phyloP scores from a whole-genome alignment of 2,797 vertebrate genomes.

The Phaenicophaeus curvirostris region DNA sequence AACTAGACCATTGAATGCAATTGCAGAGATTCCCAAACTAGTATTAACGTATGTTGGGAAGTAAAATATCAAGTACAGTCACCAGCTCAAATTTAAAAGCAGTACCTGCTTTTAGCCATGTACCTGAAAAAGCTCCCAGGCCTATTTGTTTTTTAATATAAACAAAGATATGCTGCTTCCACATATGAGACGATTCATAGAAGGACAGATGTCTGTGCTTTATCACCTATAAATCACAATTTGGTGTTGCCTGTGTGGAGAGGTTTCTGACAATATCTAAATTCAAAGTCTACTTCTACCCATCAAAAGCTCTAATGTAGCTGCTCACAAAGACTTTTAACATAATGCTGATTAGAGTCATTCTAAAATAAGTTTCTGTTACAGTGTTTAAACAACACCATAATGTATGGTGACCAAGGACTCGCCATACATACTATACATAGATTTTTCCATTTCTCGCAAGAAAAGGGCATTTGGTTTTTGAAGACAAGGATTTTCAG shows the following conservation, averaged over 20 bases:
- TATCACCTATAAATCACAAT: neutral
- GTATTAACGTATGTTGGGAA: neutral
- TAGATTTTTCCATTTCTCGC: neutral
- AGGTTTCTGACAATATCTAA: neutral
- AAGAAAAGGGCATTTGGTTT: neutral
- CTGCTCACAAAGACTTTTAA: neutral
- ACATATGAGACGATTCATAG: neutral
- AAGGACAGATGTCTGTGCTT: neutral
- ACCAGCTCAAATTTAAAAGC: neutral
- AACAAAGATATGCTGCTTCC: neutral
- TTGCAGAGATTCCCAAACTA: neutral
- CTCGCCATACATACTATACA: neutral
- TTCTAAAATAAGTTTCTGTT: neutral
- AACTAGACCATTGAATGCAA: neutral
- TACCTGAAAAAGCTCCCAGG: neutral
- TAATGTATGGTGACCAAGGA: neutral
- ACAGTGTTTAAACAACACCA: neutral
- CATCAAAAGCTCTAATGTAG: neutral
- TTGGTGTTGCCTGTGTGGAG: neutral
- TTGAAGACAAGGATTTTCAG: neutral
- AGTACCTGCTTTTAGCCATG: neutral
- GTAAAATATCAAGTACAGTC: neutral
- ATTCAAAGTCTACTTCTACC: neutral
- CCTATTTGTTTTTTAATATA: neutral
- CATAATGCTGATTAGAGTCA: fast-evolving